Evolutionary conservation across 92 coral and sea anemone species (phyloP), one percentile per base, ranked within the genome.

Genomic region (Virgularia gustaviana): DNA sequence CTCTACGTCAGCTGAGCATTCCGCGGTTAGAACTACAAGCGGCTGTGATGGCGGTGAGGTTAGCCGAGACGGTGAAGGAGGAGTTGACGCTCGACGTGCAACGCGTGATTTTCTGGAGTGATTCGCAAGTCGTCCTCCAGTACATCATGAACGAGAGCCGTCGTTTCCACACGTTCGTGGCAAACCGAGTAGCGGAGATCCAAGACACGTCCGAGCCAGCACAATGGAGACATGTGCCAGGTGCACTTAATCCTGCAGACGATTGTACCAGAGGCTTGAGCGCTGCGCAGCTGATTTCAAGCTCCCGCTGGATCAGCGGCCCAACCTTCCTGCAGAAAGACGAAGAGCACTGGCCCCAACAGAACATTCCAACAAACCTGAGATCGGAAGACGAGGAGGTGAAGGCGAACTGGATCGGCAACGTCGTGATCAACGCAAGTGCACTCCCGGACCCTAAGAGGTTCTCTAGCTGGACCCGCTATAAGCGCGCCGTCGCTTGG

Each of bases 11-110:
- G 66, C 38, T 83, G 49, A 87, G 90, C 58, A 82, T 78, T 13
- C 85, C 85, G 37, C 80, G 75, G 32, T 64, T 73, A 38, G 90
- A 86, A 78, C 86, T 84, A 44, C 91, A 87, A 79, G 85, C 79
- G 1, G 88, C 91, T 19, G 65, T 76, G 19, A 37, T 82, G 58
- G 78, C 80, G 12, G 83, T 83, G 3, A 54, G 88, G 6, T 57
- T 86, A 29, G 43, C 58, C 2, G 78, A 62, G 35, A 44, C 80
- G 0, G 66, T 86, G 32, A 86, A 78, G 71, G 67, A 44, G 49
- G 87, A 79, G 73, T 73, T 72, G 37, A 83, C 88, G 24, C 9
- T 18, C 51, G 45, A 65, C 51, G 36, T 75, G 29, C 38, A 23
- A 25, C 36, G 60, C 36, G 56, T 70, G 23, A 47, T 70, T 39